Base-by-base conservation (phyloP, 2,888 invertebrate genomes). In the Cheilosia variabilis region DNA sequence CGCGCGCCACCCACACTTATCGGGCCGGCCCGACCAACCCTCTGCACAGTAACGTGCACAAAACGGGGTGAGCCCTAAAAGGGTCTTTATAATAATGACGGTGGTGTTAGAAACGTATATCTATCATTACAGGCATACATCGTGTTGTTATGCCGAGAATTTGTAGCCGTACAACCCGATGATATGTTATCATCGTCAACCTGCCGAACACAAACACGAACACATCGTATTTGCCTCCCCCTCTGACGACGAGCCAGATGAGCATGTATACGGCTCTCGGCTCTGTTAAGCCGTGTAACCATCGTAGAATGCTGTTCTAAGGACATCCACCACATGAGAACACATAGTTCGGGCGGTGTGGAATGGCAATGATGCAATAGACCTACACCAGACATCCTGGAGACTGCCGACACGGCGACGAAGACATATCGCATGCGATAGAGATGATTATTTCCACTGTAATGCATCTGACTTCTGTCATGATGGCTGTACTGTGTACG, bases 121-220 rank as follows among this genome's bases (percentile, higher is more conserved):
- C 86, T 86, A 81, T 86, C 84, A 86, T 86, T 86, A 86, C 84
- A 81, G 84, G 75, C 80, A 76, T 77, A 81, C 62, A 76, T 86
- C 81, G 81, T 86, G 86, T 81, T 81, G 81, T 86, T 83, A 83
- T 83, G 79, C 62, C 62, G 15, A 43, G 66, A 82, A 82, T 82
- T 82, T 82, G 78, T 77, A 37, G 57, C 75, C 62, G 47, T 60
- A 82, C 81, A 65, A 77, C 53, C 47, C 60, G 68, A 63, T 66
- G 79, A 78, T 86, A 86, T 77, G 86, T 81, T 86, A 86, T 86
- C 86, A 47, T 77, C 86, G 60, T 77, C 86, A 86, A 86, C 86
- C 86, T 86, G 86, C 81, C 72, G 69, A 79, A 75, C 84, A 81
- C 66, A 65, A 79, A 75, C 84, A 81, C 66, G 60, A 76, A 60